A percentile compares a stretch with the other conserved stretches of the same genome.
phyloP scores from a whole-genome alignment of 1,140 invertebrate genomes.

The Caenorhabditis brenneri region DNA sequence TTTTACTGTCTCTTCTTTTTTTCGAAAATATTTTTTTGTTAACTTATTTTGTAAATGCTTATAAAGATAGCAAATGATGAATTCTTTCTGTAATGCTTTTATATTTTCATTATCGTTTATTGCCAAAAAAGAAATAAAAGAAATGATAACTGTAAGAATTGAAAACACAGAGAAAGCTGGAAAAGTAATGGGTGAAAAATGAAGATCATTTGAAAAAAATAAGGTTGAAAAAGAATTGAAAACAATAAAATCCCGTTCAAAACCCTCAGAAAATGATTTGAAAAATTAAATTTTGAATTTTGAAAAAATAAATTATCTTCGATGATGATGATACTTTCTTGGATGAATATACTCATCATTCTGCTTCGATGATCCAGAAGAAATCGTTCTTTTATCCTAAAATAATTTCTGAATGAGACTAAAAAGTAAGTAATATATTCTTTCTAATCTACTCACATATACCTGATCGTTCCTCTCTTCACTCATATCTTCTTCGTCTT shows the following conservation, averaged over 20 bases:
- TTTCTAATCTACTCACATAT: slow-evolving; percentile 38
- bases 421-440: neutral
- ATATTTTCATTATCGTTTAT: neutral
- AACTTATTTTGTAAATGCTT: neutral
- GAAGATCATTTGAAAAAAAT: neutral
- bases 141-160: no score
- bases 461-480: slow-evolving; percentile 67
- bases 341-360: slow-evolving; percentile 58
- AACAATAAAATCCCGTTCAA: neutral
- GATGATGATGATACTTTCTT: slow-evolving; percentile 30
- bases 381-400: slow-evolving; percentile 65
- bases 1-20: neutral
- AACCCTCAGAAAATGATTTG: slow-evolving; percentile 1
- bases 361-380: slow-evolving; percentile 64
- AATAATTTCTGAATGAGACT: slow-evolving; percentile 35
- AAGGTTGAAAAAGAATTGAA: neutral
- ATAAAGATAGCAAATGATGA: neutral
- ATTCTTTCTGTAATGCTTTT: neutral
- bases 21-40: neutral
- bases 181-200: no score
- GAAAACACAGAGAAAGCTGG: no score
- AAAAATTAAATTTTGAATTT: neutral
- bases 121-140: neutral
- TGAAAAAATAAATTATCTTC: neutral
- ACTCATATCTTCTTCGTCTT: slow-evolving; percentile 68